phyloP scores from a whole-genome alignment of 2,113 vertebrate species.

The Lepus timidus region DNA sequence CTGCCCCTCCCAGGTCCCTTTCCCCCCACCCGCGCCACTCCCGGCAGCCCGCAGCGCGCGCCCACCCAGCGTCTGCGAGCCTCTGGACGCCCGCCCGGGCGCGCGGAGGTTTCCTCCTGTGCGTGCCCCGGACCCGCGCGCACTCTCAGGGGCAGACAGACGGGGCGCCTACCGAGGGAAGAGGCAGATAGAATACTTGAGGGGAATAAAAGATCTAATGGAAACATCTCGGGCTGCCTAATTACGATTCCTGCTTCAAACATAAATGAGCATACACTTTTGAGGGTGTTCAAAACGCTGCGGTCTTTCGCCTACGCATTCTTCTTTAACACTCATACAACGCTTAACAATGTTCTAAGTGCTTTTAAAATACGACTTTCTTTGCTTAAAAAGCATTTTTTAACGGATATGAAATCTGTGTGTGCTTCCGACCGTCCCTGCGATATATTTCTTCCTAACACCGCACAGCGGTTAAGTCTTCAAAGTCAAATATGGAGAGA shows the following conservation, averaged over 20 bases:
- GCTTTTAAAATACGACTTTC: conserved; percentile 25
- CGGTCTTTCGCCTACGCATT: not conserved
- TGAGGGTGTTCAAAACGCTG: not conserved
- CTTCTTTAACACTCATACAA: not conserved
- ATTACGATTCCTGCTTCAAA: conserved; percentile 24
- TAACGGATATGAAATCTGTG: not conserved
- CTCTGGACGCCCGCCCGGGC: conserved; percentile 40
- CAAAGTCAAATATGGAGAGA: conserved; percentile 42
- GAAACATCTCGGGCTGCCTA: conserved; percentile 28
- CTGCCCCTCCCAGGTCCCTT: not conserved
- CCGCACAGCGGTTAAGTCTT: conserved; percentile 40
- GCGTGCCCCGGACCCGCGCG: not conserved
- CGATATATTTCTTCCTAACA: conserved; percentile 46
- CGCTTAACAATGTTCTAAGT: not conserved
- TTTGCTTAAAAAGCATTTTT: conserved; percentile 36
- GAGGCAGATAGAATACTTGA: not conserved
- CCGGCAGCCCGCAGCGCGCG: not conserved
- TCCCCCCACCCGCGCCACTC: conserved; percentile 61
- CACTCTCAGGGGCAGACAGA: not conserved
- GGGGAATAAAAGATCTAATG: conserved; percentile 31
- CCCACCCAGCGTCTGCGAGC: conserved; percentile 64
- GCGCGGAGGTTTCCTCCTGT: not conserved
- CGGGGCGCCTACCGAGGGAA: not conserved
- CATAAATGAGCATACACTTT: conserved; percentile 18
- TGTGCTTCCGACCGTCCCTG: conserved; percentile 2